Base-by-base conservation (phyloP, 2,797 vertebrate genomes). In the Setipinna tenuifilis region DNA sequence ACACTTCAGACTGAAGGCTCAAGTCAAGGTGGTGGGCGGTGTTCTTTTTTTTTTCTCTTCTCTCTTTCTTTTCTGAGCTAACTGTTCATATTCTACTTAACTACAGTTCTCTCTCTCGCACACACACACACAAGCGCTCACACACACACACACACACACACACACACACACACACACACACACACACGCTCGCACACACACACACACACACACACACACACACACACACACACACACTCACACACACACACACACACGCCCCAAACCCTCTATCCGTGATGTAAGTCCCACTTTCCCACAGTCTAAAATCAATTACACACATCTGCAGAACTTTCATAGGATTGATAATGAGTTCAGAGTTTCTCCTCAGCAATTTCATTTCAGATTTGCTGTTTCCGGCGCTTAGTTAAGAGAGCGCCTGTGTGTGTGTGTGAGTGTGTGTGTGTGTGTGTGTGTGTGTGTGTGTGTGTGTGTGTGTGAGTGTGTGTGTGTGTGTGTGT, bases 331-430 rank as follows among this genome's bases (percentile, higher is more conserved):
- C 71, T 78, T 78, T 78, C 71, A 78, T n/a, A 21, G 71, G 17
- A 44, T 31, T 78, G 71, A 78, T 78, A 78, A 78, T 78, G 71
- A 78, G 71, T 78, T 78, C 71, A 78, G 41, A 78, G 71, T 78
- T 78, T 78, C 31, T 78, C 35, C 71, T 78, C 35, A 78, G 71
- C 71, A 78, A 78, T 44, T 78, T 78, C 71, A 21, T 78, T 78
- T 78, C 68, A 75, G 28, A 5, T 31, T 31, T 31, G n/a, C 65
- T n/a, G 12, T 71, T 71, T 71, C 16, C 12, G 17, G 41, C 7
- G 68, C 14, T 75, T 41, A 21, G 16, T 75, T 75, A 19, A 75
- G 31, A 75, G 68, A 41, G 31, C 12, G 6, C n/a, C n/a, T n/a
- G n/a, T n/a, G n/a, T n/a, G n/a, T n/a, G n/a, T n/a, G n/a, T n/a